Evolutionary conservation across 1,140 invertebrate genomes (phyloP), one percentile per base, ranked within the genome.

Genomic region (Nasonia longicornis): DNA sequence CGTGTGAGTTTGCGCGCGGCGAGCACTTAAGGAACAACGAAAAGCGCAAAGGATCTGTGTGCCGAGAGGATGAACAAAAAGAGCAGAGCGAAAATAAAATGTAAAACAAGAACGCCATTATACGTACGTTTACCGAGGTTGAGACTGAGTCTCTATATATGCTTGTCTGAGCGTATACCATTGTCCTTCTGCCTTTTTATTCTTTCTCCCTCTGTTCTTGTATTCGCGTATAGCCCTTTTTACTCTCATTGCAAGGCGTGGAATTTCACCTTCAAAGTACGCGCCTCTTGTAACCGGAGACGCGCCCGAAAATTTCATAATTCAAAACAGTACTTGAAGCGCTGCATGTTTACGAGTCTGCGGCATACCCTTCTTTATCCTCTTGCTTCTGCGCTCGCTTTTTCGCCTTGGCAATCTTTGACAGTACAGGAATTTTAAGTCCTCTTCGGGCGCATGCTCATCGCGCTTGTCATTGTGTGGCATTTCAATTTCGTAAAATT

Each of bases 251-350:
- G 10, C 38, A 16, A 20, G 74, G 35, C 29, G 12, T 76, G 22
- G 64, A 71, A 81, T 70, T 58, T 71, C 35, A 63, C 22, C 26
- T 75, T 74, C 42, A 12, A 70, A 58, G 16, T n/a, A 75, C 10
- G 58, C 22, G 48, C 63, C 3, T 67, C 11, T 29, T 42, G 31
- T 71, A 81, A 70, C 38, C 48, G 16, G 67, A 81, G 69, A 72
- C 67, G 29, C 48, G 52, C n/a, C 22, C 16, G 1, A 72, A 72
- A 77, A 77, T 29, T 72, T 77, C 58, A 81, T 77, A 71, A 77
- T 77, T 77, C 80, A 81, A 77, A 38, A 76, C 20, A 38, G 45
- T 79, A 20, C 75, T 77, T 83, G 84, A 81, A 71, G 77, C 38
- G 64, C 26, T 26, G 26, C 75, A 70, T 31, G 38, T 48, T 84